phyloP scores from a whole-genome alignment of 2,888 invertebrate genomes.

The Gortyna flavago region DNA sequence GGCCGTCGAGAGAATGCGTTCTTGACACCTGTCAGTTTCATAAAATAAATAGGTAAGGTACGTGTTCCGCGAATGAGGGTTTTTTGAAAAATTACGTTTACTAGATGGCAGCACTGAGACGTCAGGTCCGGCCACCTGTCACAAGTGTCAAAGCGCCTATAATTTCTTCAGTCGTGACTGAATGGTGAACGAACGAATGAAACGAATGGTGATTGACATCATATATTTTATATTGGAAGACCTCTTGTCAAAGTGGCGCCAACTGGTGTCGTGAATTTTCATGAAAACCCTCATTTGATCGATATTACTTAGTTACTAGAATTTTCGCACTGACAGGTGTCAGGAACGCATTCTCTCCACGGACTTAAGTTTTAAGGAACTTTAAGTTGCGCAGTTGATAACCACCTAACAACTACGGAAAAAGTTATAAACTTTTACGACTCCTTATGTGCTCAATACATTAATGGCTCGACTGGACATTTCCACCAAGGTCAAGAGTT shows the following conservation, averaged over 20 bases:
- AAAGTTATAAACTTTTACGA: background rate
- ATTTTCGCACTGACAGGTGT: background rate
- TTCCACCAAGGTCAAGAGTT: conserved; percentile 3
- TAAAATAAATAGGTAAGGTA: background rate
- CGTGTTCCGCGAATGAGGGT: background rate
- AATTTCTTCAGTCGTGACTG: too few relatives aligned
- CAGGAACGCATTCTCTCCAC: background rate
- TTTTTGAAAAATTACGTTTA: too few relatives aligned
- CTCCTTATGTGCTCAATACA: background rate
- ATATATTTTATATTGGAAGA: too few relatives aligned
- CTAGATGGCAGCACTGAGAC: too few relatives aligned
- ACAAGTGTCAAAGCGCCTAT: too few relatives aligned
- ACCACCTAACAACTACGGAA: background rate
- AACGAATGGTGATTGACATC: too few relatives aligned
- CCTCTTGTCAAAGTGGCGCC: too few relatives aligned
- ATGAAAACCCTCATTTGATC: too few relatives aligned
- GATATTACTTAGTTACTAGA: background rate
- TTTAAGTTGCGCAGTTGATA: background rate
- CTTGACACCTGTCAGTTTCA: background rate
- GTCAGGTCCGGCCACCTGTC: too few relatives aligned
- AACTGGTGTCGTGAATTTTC: too few relatives aligned
- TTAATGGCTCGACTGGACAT: background rate
- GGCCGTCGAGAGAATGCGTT: background rate
- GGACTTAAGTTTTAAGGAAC: background rate
- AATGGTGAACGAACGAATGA: too few relatives aligned